Conservation (phyloP, 2,888 invertebrate genomes). For the Exocentrus adspersus region DNA sequence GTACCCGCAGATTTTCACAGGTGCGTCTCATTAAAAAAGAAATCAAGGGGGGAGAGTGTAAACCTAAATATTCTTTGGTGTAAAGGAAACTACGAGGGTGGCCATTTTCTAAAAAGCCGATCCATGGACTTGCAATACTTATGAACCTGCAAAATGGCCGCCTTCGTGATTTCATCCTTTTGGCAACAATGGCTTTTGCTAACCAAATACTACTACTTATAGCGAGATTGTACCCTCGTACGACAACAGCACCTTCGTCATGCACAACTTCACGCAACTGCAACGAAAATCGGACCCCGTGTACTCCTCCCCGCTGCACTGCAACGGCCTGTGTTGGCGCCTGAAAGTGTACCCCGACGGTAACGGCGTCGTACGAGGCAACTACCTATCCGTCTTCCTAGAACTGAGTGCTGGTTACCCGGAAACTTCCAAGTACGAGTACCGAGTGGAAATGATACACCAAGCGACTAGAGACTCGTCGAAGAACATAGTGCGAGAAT, state of each 20-base stretch:
- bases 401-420: constrained; percentile 91
- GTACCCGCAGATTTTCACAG: constrained; percentile 92
- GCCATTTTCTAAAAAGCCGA: too few relatives aligned
- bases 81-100: too few relatives aligned
- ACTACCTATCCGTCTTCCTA: constrained; percentile 91
- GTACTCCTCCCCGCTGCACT: constrained; percentile 88
- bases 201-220: background rate
- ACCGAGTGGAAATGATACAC: constrained; percentile 95
- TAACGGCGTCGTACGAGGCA: constrained; percentile 91
- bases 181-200: too few relatives aligned
- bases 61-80: too few relatives aligned
- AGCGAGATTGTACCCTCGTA: constrained; percentile 94
- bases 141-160: too few relatives aligned
- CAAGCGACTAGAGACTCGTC: constrained; percentile 84
- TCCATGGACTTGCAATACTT: too few relatives aligned
- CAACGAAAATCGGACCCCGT: constrained; percentile 92
- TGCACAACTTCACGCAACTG: constrained; percentile 85
- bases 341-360: constrained; percentile 93
- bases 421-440: constrained; percentile 94
- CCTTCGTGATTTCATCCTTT: too few relatives aligned
- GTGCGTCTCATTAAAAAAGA: too few relatives aligned
- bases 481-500: constrained; percentile 92
- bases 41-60: too few relatives aligned
- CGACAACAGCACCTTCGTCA: constrained; percentile 87
- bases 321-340: constrained; percentile 91